phyloP scores from a whole-genome alignment of 2,888 invertebrate species.

The Lepidochrysops patricia region DNA sequence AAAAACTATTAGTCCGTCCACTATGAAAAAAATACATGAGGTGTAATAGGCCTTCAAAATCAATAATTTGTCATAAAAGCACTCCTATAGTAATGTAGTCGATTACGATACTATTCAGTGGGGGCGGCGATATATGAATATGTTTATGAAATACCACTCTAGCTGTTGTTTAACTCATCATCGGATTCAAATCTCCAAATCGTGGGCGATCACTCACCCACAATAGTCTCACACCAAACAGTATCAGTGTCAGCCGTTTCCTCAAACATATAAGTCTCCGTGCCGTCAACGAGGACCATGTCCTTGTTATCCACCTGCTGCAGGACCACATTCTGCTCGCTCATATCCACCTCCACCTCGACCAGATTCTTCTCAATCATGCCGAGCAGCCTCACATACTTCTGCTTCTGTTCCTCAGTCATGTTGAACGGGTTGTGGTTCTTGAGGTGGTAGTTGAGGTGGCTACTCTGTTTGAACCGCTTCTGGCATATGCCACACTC shows the following conservation, averaged over 20 bases:
- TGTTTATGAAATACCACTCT: too few relatives aligned
- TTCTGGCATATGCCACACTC: slow-evolving; percentile 55
- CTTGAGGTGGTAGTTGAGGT: slow-evolving; percentile 58
- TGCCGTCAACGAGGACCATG: neutral
- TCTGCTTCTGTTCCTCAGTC: slow-evolving; percentile 41
- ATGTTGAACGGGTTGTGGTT: slow-evolving; percentile 46
- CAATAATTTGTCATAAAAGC: too few relatives aligned
- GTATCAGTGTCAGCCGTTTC: neutral
- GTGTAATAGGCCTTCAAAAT: too few relatives aligned
- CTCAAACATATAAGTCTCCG: neutral
- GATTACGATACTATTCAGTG: too few relatives aligned
- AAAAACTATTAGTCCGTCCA: too few relatives aligned
- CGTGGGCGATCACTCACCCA: too few relatives aligned
- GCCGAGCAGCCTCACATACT: slow-evolving; percentile 38
- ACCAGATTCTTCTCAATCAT: slow-evolving; percentile 27
- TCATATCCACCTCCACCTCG: slow-evolving; percentile 14
- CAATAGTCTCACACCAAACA: neutral
- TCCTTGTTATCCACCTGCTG: neutral
- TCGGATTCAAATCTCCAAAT: too few relatives aligned
- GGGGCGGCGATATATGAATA: too few relatives aligned
- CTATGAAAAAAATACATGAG: too few relatives aligned
- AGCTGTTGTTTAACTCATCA: too few relatives aligned
- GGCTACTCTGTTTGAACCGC: slow-evolving; percentile 57
- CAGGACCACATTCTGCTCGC: neutral
- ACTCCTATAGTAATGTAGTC: too few relatives aligned